Conservation (phyloP, 1,140 invertebrate species). For the Battus philenor region DNA sequence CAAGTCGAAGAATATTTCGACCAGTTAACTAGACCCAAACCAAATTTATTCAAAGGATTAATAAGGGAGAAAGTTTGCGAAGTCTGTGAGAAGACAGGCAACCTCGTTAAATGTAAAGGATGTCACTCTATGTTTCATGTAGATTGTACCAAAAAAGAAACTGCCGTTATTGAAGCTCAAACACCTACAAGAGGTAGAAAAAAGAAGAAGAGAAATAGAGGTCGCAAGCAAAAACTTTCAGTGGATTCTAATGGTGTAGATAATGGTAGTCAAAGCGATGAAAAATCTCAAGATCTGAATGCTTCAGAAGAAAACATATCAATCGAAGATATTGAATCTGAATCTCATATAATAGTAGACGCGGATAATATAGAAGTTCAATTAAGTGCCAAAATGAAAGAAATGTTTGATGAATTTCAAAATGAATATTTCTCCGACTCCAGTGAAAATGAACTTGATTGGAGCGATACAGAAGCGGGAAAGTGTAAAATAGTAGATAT, state of each 20-base stretch:
- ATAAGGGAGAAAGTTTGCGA: slow-evolving; percentile 80
- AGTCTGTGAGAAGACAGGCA: slow-evolving; percentile 78
- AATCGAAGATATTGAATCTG: slow-evolving; percentile 34
- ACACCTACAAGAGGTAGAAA: slow-evolving; percentile 41
- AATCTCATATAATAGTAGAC: slow-evolving; percentile 37
- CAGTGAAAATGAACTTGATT: slow-evolving; percentile 50
- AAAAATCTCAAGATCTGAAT: slow-evolving; percentile 43
- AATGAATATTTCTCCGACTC: slow-evolving; percentile 48
- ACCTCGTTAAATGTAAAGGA: slow-evolving; percentile 80
- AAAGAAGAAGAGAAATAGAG: slow-evolving; percentile 52
- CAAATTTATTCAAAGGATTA: slow-evolving; percentile 79
- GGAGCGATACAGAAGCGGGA: slow-evolving; percentile 46
- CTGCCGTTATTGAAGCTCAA: slow-evolving; percentile 30
- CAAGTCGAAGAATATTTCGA: slow-evolving; percentile 55
- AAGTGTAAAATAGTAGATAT: slow-evolving; percentile 66
- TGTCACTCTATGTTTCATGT: slow-evolving; percentile 76
- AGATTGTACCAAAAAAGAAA: slow-evolving; percentile 60
- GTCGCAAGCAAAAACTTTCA: slow-evolving; percentile 40
- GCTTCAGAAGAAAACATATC: slow-evolving; percentile 50
- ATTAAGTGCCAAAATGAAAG: slow-evolving; percentile 56
- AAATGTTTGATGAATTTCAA: slow-evolving; percentile 42
- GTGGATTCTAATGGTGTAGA: slow-evolving; percentile 28
- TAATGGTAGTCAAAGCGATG: slow-evolving; percentile 48
- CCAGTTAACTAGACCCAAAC: slow-evolving; percentile 51
- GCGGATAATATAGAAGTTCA: slow-evolving; percentile 56